phyloP scores from a whole-genome alignment of 2,888 invertebrate species.

The Mellilla xanthometata region DNA sequence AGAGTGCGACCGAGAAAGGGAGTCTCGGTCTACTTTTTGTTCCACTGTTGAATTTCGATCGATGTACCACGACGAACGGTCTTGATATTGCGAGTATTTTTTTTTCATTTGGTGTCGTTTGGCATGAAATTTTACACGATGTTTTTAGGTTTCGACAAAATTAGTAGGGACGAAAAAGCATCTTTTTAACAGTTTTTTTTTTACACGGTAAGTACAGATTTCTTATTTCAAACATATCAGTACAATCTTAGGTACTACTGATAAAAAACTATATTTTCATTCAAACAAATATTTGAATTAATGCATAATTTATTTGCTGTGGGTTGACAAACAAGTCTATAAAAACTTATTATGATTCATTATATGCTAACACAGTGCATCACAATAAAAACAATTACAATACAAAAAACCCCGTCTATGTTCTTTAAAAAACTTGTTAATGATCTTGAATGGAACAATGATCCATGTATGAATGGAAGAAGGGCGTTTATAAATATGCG shows the following conservation, averaged over 20 bases:
- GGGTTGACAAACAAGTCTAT: no score
- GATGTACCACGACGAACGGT: constrained; percentile 54
- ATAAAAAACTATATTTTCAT: no score
- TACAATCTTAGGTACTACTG: no score
- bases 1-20: constrained; percentile 44
- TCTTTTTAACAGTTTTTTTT: no score
- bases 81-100: constrained; percentile 55
- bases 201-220: no score
- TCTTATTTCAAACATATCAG: no score
- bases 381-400: no score
- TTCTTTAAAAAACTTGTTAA: constrained; percentile 18
- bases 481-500: neutral
- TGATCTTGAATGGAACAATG: constrained; percentile 19
- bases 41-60: constrained; percentile 75
- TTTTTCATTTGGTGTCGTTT: constrained; percentile 24
- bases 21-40: constrained; percentile 70
- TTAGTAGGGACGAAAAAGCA: no score
- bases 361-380: no score
- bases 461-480: constrained; percentile 17
- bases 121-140: constrained; percentile 20
- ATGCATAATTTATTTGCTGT: no score
- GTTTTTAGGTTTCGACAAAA: neutral
- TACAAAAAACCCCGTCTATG: neutral
- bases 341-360: no score
- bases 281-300: no score